Percentiles rank a stretch among this genome's conserved stretches.
Evolutionary conservation across 1,140 invertebrate genomes (phyloP).

Genomic region (Drosophila sucinea): DNA sequence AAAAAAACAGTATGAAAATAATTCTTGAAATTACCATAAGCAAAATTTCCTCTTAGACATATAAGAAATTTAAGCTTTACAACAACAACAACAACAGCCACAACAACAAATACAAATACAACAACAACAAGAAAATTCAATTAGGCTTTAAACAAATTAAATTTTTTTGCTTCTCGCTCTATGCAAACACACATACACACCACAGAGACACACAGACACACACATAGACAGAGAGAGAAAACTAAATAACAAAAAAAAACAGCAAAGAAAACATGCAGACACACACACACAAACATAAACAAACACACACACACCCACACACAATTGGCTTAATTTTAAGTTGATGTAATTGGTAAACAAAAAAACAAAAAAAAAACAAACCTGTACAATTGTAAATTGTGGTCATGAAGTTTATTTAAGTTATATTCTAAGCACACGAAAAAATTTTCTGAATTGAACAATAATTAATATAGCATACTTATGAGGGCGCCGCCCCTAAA

Average conservation of each 20-base stretch:
- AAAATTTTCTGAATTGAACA: conserved; percentile 9
- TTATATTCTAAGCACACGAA: conserved; percentile 18
- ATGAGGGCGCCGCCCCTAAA: background rate
- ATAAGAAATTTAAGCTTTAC: conserved; percentile 14
- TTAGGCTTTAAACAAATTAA: background rate
- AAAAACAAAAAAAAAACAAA: background rate
- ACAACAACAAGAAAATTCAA: conserved; percentile 5
- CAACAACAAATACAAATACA: background rate
- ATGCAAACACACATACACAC: conserved; percentile 9
- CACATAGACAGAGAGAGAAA: background rate
- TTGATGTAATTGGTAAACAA: conserved; percentile 19
- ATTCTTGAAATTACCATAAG: background rate
- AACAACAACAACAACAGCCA: background rate
- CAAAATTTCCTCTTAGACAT: conserved; percentile 7
- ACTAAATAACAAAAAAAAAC: background rate
- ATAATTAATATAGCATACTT: conserved; percentile 19
- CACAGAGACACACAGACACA: background rate
- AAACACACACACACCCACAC: conserved; percentile 6
- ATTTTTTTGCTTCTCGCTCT: conserved; percentile 1
- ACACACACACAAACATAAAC: conserved; percentile 1
- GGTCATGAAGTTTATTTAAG: conserved; percentile 17
- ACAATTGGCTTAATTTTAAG: conserved; percentile 22
- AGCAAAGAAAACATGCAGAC: background rate
- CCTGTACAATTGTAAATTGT: conserved; percentile 22
- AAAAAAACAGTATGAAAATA: too few relatives aligned